phyloP scores from a whole-genome alignment of 2,888 invertebrate genomes.

The Beris morrisii region DNA sequence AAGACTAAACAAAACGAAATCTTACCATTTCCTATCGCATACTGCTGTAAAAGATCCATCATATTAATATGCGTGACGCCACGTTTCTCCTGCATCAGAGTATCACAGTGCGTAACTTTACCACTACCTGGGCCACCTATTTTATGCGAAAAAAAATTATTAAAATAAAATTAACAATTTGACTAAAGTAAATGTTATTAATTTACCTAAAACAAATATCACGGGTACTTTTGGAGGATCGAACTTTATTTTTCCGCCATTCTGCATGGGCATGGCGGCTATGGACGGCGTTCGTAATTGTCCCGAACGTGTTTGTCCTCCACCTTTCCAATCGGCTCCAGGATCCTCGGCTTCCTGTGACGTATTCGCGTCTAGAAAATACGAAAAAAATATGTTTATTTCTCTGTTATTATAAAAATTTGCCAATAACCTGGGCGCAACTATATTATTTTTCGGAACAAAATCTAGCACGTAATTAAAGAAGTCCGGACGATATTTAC shows the following conservation, averaged over 20 bases:
- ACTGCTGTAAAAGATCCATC: conserved; percentile 87
- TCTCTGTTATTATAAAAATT: not conserved
- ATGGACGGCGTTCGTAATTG: conserved; percentile 63
- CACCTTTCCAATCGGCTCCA: conserved; percentile 55
- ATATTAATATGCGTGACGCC: conserved; percentile 88
- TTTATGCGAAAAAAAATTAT: conserved; percentile 38
- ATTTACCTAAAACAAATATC: conserved; percentile 80
- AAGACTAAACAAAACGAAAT: too few species aligned
- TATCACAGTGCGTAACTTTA: conserved; percentile 97
- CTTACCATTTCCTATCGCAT: conserved; percentile 83
- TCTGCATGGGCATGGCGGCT: conserved; percentile 76
- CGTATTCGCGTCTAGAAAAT: conserved; percentile 61
- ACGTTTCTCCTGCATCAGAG: conserved; percentile 81
- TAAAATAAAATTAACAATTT: conserved; percentile 3
- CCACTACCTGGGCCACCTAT: conserved; percentile 94
- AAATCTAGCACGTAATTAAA: too few species aligned
- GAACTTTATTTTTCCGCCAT: conserved; percentile 78
- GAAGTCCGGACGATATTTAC: too few species aligned
- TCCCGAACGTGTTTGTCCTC: conserved; percentile 36
- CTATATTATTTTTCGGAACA: not conserved
- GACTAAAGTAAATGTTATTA: not conserved
- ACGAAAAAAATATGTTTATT: not conserved
- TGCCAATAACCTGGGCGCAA: not conserved
- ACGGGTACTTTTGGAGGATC: conserved; percentile 85
- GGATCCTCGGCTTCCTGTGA: conserved; percentile 73